phyloP scores from a whole-genome alignment of 2,888 invertebrate genomes.

The Watsonalla cultraria region DNA sequence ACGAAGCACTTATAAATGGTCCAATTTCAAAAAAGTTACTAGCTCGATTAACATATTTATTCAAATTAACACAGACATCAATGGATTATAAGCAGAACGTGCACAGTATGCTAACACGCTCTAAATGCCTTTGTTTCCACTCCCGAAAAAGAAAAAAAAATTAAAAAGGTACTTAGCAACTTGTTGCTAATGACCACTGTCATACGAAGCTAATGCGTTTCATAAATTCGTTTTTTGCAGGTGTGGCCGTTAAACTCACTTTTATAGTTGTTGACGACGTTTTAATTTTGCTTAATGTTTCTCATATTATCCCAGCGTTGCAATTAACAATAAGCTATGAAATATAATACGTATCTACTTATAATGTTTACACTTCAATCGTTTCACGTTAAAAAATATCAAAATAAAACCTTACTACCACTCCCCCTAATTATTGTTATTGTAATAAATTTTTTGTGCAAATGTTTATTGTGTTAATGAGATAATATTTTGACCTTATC shows the following conservation, averaged over 20 bases:
- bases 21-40: too few species aligned
- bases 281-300: constrained; percentile 26
- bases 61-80: too few species aligned
- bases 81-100: not conserved
- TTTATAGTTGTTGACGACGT: constrained; percentile 40
- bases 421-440: too few species aligned
- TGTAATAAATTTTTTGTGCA: not conserved
- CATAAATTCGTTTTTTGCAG: constrained; percentile 37
- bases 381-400: too few species aligned
- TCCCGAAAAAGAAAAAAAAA: constrained; percentile 7
- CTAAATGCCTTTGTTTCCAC: not conserved
- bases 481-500: too few species aligned
- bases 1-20: too few species aligned
- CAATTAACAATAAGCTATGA: constrained; percentile 12
- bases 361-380: too few species aligned
- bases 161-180: constrained; percentile 20
- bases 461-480: too few species aligned
- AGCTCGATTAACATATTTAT: too few species aligned
- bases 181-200: constrained; percentile 30
- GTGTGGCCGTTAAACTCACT: constrained; percentile 35
- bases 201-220: constrained; percentile 35
- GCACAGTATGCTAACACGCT: not conserved
- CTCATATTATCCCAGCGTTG: constrained; percentile 4
- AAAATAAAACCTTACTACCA: too few species aligned
- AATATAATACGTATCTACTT: constrained; percentile 4